Evolutionary conservation across 2,797 vertebrate species (phyloP), one percentile per base, ranked within the genome.

Genomic region (Mastacembelus armatus): DNA sequence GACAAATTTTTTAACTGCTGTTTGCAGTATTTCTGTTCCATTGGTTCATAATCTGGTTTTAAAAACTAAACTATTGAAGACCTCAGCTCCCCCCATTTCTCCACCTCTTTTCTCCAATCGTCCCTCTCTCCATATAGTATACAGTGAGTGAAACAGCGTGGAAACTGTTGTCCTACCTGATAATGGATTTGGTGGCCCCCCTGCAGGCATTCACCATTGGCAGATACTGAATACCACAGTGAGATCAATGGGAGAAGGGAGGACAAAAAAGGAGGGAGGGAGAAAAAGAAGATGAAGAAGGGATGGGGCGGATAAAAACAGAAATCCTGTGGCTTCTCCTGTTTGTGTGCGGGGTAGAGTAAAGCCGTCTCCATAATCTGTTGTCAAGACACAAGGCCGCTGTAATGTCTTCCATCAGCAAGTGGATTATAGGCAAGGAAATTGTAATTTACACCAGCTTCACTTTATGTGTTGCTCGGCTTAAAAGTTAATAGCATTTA

Each of bases 401-500:
- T 92, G 90, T 93, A 93, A 93, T 93, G 91, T 92, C 91, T 92
- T 89, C 91, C 91, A 93, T 93, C 92, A 94, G 91, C 85, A 88
- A 85, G 88, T 93, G 93, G 93, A 94, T 94, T 94, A 95, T 86
- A 85, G 88, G 88, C 72, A 88, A 73, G 86, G 80, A 91, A 94
- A 93, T 92, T 92, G 92, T 92, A 88, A 92, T 94, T 94, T 93
- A 94, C 92, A 93, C 89, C 90, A 87, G 92, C 91, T 90, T 88
- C 91, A 93, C 92, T 93, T 93, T 93, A 93, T 93, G 92, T 79
- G 81, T 87, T 79, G 81, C 87, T 87, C 82, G 71, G 91, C 90
- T 91, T 93, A 92, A 90, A 88, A 91, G 91, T 91, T 94, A 93
- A 94, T 94, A 93, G 92, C 91, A 94, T 94, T 94, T 94, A 84